Evolutionary conservation across 1,140 invertebrate genomes (phyloP).

Genomic region (Plutomurus gul): DNA sequence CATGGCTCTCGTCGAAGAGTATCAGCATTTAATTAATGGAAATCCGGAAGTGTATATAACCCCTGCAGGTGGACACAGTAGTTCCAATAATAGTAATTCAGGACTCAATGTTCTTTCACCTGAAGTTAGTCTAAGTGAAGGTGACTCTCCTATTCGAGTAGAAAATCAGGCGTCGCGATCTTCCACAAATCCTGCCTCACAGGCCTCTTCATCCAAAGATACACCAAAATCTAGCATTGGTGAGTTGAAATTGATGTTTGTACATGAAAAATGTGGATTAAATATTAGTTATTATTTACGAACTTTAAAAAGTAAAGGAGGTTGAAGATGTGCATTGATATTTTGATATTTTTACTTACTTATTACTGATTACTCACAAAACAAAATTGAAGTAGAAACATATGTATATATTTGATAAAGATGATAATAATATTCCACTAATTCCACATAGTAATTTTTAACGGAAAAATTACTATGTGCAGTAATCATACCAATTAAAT

Average conservation of each 20-base stretch:
- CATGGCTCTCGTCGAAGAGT: constrained; percentile 49
- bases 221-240: background rate
- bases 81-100: constrained; percentile 48
- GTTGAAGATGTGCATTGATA: too few relatives aligned
- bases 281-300: background rate
- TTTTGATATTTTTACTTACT: too few relatives aligned
- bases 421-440: too few relatives aligned
- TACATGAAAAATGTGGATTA: too few relatives aligned
- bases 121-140: constrained; percentile 53
- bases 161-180: constrained; percentile 44
- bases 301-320: too few relatives aligned
- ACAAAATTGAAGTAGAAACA: too few relatives aligned
- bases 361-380: too few relatives aligned
- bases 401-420: too few relatives aligned
- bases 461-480: too few relatives aligned
- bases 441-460: too few relatives aligned
- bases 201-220: constrained; percentile 38
- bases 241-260: too few relatives aligned
- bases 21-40: constrained; percentile 52
- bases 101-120: constrained; percentile 52
- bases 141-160: constrained; percentile 50
- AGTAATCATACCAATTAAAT: too few relatives aligned
- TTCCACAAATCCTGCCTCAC: constrained; percentile 33
- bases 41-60: constrained; percentile 47
- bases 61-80: constrained; percentile 32